Evolutionary conservation across 2,113 vertebrate genomes (phyloP), one percentile per base, ranked within the genome.

Genomic region (Desmodus rotundus): DNA sequence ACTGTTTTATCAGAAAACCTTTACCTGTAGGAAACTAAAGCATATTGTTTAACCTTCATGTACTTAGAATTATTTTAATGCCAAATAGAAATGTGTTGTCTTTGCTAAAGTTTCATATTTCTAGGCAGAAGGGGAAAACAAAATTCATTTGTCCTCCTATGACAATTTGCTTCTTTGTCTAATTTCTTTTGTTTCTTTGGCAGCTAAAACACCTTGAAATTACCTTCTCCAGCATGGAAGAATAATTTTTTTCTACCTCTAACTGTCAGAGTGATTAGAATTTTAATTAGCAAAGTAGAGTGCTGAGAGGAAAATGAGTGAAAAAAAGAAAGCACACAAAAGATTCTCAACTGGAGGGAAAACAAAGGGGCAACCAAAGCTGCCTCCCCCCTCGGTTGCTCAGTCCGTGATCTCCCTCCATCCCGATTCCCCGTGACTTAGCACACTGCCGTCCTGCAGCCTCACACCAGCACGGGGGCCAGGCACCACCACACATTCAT

Each of bases 151-250:
- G 95, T 96, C 73, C 96, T 96, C 78, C 95, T 93, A 83, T 97
- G 95, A 98, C 95, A 98, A 98, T 52, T 91, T 93, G 92, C 96
- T 98, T 98, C 98, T 98, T 98, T 98, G 98, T 98, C 96, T 98
- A 97, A 98, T 98, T 98, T 98, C 84, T 88, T 98, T 98, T 83
- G 0, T 98, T 98, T 98, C 97, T 98, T 96, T 98, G 96, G 98
- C 98, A 98, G 97, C 81, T 98, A 98, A 98, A 98, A 98, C 98
- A 99, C 98, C 98, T 98, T 98, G 98, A 99, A 99, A 99, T 98
- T 99, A 98, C 98, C 98, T 98, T 98, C 98, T 98, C 89, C 89
- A 93, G 93, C 95, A 96, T 93, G 95, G 98, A 98, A 98, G 98
- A 98, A 98, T 97, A 94, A 97, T 97, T 97, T 98, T 98, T 97